Evolutionary conservation across 2,113 vertebrate genomes (phyloP).

Genomic region (Malurus cyaneus): DNA sequence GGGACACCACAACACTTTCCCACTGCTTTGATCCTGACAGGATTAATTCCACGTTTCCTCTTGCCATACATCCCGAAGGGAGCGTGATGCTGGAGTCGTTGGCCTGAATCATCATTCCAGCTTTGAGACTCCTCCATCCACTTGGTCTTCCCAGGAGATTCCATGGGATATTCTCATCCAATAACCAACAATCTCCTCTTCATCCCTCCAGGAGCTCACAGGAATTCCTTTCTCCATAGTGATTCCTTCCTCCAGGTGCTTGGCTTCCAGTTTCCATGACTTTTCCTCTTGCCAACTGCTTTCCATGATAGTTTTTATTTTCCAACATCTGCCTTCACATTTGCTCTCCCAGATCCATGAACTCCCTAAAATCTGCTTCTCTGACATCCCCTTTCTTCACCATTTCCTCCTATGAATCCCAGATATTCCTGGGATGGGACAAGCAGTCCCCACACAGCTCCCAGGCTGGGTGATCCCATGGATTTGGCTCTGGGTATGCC

Average conservation of each 20-base stretch:
- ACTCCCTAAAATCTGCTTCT: not conserved
- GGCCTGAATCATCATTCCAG: not conserved
- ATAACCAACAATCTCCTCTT: not conserved
- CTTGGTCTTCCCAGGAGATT: not conserved
- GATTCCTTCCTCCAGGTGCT: not conserved
- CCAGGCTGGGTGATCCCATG: accelerated
- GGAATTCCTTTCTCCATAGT: not conserved
- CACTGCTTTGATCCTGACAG: not conserved
- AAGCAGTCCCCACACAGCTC: not conserved
- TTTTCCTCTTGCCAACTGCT: not conserved
- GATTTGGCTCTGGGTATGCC: no score
- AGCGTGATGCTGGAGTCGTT: accelerated
- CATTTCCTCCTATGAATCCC: not conserved
- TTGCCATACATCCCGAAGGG: not conserved
- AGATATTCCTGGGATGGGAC: not conserved
- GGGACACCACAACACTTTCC: not conserved
- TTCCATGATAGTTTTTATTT: not conserved
- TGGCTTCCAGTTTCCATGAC: not conserved
- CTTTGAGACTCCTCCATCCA: not conserved
- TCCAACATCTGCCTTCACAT: accelerated
- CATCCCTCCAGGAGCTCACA: not conserved
- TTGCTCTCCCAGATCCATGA: not conserved
- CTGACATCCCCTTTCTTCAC: not conserved
- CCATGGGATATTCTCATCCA: not conserved
- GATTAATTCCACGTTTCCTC: not conserved